phyloP scores from a whole-genome alignment of 1,140 invertebrate genomes.

The Tetramorium parvispinum region DNA sequence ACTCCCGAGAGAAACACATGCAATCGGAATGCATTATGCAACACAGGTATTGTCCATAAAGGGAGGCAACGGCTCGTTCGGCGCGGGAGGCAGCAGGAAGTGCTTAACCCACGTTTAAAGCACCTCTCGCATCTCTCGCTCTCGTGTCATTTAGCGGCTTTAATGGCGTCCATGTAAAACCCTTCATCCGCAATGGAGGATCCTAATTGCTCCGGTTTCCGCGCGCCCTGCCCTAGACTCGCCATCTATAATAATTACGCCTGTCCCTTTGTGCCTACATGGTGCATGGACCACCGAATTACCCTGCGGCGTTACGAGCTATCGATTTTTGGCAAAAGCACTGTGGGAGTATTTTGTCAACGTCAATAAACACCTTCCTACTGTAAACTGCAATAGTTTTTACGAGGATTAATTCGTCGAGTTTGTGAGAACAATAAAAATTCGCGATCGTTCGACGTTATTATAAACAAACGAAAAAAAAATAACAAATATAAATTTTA shows the following conservation, averaged over 20 bases:
- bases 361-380: not conserved
- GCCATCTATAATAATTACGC: slow-evolving; percentile 25
- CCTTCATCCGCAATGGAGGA: slow-evolving; percentile 28
- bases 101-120: slow-evolving; percentile 52
- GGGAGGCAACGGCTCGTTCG: slow-evolving; percentile 37
- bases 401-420: not conserved
- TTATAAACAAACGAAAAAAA: not conserved
- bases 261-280: not conserved
- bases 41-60: slow-evolving; percentile 58
- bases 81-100: slow-evolving; percentile 58
- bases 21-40: slow-evolving; percentile 63
- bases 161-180: slow-evolving; percentile 34
- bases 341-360: not conserved
- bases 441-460: too few relatives aligned
- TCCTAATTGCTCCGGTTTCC: slow-evolving; percentile 31
- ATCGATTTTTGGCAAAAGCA: slow-evolving; percentile 7
- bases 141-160: slow-evolving; percentile 21
- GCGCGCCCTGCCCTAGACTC: not conserved
- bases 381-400: not conserved
- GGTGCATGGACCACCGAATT: not conserved
- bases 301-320: not conserved
- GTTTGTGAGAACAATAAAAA: not conserved
- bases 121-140: slow-evolving; percentile 25
- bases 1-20: not conserved
- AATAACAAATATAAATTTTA: not conserved